Conservation (phyloP, 2,113 vertebrate species). For the Hippolais icterina region DNA sequence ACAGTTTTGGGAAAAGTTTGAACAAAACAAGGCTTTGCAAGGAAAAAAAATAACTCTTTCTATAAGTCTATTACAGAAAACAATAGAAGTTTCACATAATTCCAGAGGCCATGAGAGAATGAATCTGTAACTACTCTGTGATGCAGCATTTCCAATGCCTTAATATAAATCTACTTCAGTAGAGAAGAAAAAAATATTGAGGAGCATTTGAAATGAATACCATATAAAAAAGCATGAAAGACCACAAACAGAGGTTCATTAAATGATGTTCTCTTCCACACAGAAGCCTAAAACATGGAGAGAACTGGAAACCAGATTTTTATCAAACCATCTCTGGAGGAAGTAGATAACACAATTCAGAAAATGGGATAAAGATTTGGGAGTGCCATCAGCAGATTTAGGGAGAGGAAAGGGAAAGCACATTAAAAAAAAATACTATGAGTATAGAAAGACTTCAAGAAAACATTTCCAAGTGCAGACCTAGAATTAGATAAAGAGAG, state of each 20-base stretch:
- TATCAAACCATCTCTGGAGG: slow-evolving; percentile 54
- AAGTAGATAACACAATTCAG: slow-evolving; percentile 53
- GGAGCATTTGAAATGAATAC: neutral
- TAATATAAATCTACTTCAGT: neutral
- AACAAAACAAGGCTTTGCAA: neutral
- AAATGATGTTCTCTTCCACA: neutral
- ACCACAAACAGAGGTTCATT: neutral
- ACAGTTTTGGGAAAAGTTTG: neutral
- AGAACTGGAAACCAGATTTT: slow-evolving; percentile 55
- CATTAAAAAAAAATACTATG: neutral
- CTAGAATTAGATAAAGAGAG: neutral
- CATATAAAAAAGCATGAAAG: neutral
- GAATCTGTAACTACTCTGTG: neutral
- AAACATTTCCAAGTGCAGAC: slow-evolving; percentile 16
- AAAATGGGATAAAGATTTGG: slow-evolving; percentile 48
- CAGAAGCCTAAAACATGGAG: neutral
- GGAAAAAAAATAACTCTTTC: neutral
- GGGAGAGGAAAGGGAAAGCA: slow-evolving; percentile 45
- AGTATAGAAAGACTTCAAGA: neutral
- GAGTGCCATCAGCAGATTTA: slow-evolving; percentile 40
- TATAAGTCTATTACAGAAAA: neutral
- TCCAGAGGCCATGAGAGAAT: neutral
- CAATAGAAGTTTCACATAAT: neutral
- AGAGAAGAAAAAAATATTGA: neutral
- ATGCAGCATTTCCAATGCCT: neutral